Evolutionary conservation across 2,888 invertebrate genomes (phyloP).

Genomic region (Melanargia galathea): DNA sequence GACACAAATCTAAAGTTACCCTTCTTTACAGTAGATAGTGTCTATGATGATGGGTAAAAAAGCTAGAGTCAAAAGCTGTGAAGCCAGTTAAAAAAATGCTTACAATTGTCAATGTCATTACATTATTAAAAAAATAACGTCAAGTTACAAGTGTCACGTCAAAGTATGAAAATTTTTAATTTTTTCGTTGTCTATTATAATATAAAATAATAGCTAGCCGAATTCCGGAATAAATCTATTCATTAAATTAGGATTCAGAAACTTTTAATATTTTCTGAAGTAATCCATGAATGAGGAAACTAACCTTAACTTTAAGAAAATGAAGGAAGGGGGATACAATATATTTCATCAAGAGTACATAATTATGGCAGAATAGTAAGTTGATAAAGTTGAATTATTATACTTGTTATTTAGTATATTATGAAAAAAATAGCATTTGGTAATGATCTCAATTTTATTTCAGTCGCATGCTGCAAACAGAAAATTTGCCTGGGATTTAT

Average conservation of each 20-base stretch:
- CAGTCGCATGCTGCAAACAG: constrained; percentile 92
- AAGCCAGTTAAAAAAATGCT: no score
- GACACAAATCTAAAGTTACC: no score
- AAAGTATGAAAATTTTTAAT: no score
- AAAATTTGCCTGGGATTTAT: constrained; percentile 94
- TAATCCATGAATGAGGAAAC: constrained; percentile 62
- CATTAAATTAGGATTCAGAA: neutral
- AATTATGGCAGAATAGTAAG: constrained; percentile 96
- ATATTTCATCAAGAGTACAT: constrained; percentile 94
- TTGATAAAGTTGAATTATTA: constrained; percentile 41
- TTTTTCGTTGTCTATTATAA: no score
- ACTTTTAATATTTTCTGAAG: neutral
- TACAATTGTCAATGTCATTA: no score
- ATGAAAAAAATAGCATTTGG: neutral
- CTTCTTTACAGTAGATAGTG: no score
- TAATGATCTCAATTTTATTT: constrained; percentile 51
- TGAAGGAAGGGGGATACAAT: constrained; percentile 86
- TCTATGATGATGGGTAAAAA: no score
- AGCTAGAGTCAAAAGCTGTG: no score
- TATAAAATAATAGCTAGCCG: no score
- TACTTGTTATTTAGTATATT: neutral
- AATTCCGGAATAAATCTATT: neutral
- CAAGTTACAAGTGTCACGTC: no score
- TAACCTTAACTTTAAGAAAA: constrained; percentile 75
- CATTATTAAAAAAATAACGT: no score